Evolutionary conservation across 2,797 vertebrate species (phyloP), one percentile per base, ranked within the genome.

Genomic region (Brotula barbata): DNA sequence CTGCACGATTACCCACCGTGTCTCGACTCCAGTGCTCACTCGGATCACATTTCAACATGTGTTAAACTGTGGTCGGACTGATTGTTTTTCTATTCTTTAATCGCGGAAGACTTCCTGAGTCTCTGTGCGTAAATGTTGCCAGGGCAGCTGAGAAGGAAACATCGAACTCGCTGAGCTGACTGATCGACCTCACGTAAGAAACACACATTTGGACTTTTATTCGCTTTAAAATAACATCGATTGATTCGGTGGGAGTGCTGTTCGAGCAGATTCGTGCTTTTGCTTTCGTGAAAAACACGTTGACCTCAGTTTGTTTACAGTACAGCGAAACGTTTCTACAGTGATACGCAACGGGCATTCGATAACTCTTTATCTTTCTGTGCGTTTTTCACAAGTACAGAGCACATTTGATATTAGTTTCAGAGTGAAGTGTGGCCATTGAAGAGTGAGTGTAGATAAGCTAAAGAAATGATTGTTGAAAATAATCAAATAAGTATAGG

Each of bases 101-200:
- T 33, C 39, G 62, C 68, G 71, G 78, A 78, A 76, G 73, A 50
- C 17, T 1, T 11, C 14, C 14, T 14, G 42, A 31, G 0, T 44
- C 42, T 10, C 10, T n/a, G 5, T 13, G 10, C 25, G 37, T 39
- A n/a, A 36, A 20, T 13, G 28, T 7, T 12, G n/a, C 20, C 22
- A 28, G 7, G 7, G 25, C 10, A 8, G 13, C 50, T 10, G 34
- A 57, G 52, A 81, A 50, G 66, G 71, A 82, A 77, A 81, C 71
- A 67, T 34, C 16, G 15, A 41, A 7, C 49, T 5, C 56, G 16
- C 58, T 16, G 15, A 9, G 16, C 58, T 16, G 15, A 9, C 33
- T 13, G 57, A 68, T 17, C 77, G 25, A 64, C 8, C 41, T 58
- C 63, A 77, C 34, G 81, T 81, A 77, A 84, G 77, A 53, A 22